These are phyloP conservation scores for Melanotaenia duboulayi DNA, from an alignment of 2,113 vertebrate species.

Conservation along the genomic window DNA sequence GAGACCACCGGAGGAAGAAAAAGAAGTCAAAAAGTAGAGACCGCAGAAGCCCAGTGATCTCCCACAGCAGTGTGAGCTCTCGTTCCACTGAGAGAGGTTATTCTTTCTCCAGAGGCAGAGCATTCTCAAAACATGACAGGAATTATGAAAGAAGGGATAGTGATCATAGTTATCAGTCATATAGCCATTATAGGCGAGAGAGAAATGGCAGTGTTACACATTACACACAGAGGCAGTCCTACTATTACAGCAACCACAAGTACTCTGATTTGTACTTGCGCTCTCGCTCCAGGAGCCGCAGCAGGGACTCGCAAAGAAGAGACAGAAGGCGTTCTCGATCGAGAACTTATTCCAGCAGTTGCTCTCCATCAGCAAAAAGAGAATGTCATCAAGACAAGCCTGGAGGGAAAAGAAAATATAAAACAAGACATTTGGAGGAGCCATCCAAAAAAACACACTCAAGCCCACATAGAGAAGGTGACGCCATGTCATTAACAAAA, in stretches of 20 bases:
- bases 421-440: slow-evolving; percentile 90
- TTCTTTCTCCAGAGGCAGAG: slow-evolving; percentile 82
- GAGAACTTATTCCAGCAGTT: slow-evolving; percentile 83
- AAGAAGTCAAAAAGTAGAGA: slow-evolving; percentile 80
- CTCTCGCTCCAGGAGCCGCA: slow-evolving; percentile 80
- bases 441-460: slow-evolving; percentile 36
- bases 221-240: slow-evolving; percentile 76
- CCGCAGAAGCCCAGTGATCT: slow-evolving; percentile 79
- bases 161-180: slow-evolving; percentile 78
- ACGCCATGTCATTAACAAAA: slow-evolving; percentile 53
- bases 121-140: slow-evolving; percentile 73
- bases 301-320: slow-evolving; percentile 78
- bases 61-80: slow-evolving; percentile 78
- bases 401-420: slow-evolving; percentile 92
- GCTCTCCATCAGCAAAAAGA: slow-evolving; percentile 79
- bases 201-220: slow-evolving; percentile 78
- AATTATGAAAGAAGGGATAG: slow-evolving; percentile 81
- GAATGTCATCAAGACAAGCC: slow-evolving; percentile 85
- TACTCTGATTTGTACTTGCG: slow-evolving; percentile 78
- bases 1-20: slow-evolving; percentile 75
- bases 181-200: slow-evolving; percentile 81
- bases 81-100: slow-evolving; percentile 74
- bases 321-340: slow-evolving; percentile 84
- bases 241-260: slow-evolving; percentile 80
- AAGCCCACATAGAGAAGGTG: slow-evolving; percentile 13